Evolutionary conservation across 2,888 invertebrate genomes (phyloP).

Genomic region (Clivina fossor): DNA sequence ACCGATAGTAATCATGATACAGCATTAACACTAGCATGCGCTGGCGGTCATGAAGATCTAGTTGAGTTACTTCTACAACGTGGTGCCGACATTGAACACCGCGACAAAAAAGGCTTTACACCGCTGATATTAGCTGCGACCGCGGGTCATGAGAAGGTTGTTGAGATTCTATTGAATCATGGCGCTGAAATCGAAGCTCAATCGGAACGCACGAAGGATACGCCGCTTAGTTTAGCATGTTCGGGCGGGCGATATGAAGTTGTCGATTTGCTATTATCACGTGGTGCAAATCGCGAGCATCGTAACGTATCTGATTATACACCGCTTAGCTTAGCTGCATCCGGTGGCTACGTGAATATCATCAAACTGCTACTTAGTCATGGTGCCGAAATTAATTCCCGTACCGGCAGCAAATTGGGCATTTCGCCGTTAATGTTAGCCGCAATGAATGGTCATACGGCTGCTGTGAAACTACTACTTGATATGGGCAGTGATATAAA

Average conservation of each 20-base stretch:
- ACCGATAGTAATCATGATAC: slow-evolving; percentile 99
- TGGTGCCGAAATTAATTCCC: slow-evolving; percentile 98
- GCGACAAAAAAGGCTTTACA: slow-evolving; percentile 98
- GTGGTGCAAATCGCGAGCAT: slow-evolving; percentile 96
- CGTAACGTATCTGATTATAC: slow-evolving; percentile 99
- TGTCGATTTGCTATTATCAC: slow-evolving; percentile 84
- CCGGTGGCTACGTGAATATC: slow-evolving; percentile 98
- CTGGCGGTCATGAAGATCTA: slow-evolving; percentile 94
- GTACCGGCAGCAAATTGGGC: slow-evolving; percentile 94
- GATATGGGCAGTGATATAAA: slow-evolving; percentile 99
- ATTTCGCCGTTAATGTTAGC: slow-evolving; percentile 99
- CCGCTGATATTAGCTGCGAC: slow-evolving; percentile 96
- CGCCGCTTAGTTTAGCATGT: slow-evolving; percentile 94
- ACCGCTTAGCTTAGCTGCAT: slow-evolving; percentile 96
- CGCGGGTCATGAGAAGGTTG: slow-evolving; percentile 89
- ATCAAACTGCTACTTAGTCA: slow-evolving; percentile 90
- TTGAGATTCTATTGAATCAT: slow-evolving; percentile 89
- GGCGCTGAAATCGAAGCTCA: slow-evolving; percentile 98
- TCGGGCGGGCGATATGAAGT: slow-evolving; percentile 95
- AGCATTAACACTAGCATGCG: slow-evolving; percentile 94
- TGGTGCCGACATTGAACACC: slow-evolving; percentile 95
- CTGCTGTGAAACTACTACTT: slow-evolving; percentile 89
- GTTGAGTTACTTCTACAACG: slow-evolving; percentile 88
- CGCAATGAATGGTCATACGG: slow-evolving; percentile 97
- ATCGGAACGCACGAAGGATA: slow-evolving; percentile 98